Percentiles rank a stretch among this genome's conserved stretches.
Evolutionary conservation across 2,797 vertebrate genomes (phyloP).

Genomic region (Labeo calbasu): DNA sequence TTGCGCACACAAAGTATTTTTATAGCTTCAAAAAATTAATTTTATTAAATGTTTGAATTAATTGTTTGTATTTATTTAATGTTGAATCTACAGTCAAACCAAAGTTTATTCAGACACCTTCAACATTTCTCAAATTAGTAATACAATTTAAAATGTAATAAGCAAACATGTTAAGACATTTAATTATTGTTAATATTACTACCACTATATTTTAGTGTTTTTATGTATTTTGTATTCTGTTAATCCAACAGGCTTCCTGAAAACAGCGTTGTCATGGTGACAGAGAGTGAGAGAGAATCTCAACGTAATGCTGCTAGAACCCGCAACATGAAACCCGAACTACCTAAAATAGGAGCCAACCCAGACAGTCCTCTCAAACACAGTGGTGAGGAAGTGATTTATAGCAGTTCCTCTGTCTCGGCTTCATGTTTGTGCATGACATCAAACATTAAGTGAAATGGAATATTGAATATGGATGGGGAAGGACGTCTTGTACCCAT

Average conservation of each 20-base stretch:
- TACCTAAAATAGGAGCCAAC: slow-evolving; percentile 74
- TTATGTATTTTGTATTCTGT: background rate
- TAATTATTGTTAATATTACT: background rate
- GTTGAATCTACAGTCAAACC: background rate
- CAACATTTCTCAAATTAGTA: no score
- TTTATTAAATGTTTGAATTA: background rate
- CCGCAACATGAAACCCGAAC: slow-evolving; percentile 76
- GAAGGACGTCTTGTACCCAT: background rate
- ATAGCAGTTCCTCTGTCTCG: background rate
- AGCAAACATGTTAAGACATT: background rate
- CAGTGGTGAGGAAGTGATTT: slow-evolving; percentile 76
- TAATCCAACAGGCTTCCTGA: slow-evolving; percentile 78
- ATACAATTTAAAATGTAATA: background rate
- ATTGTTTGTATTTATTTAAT: background rate
- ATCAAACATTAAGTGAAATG: background rate
- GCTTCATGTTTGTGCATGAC: background rate
- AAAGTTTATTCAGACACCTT: no score
- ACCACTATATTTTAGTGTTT: background rate
- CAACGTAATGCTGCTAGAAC: slow-evolving; percentile 66
- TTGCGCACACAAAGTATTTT: no score
- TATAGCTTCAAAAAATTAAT: background rate
- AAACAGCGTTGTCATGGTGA: slow-evolving; percentile 76
- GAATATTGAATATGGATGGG: background rate
- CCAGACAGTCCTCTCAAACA: slow-evolving; percentile 77
- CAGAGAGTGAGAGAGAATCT: slow-evolving; percentile 81